These are phyloP conservation scores for Lynx canadensis DNA, from an alignment of 2,113 vertebrate genomes.

Conservation along the genomic window DNA sequence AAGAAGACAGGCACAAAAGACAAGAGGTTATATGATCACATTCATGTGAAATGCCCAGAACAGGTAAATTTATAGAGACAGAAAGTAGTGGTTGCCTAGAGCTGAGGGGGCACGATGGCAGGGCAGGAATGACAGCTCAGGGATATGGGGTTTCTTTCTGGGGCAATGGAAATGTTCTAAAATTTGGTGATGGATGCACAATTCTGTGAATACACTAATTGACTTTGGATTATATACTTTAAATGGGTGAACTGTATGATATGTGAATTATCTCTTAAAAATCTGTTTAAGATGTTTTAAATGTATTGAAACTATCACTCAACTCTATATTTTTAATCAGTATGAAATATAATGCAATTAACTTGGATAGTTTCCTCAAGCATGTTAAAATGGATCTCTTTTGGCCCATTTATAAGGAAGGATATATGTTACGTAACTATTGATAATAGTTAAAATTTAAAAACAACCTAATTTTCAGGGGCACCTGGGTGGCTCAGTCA, in stretches of 20 bases:
- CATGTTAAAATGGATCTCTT: not conserved
- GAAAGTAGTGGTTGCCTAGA: not conserved
- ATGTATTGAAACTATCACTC: not conserved
- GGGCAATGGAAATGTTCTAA: not conserved
- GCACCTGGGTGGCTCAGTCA: no score
- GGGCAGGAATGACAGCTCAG: not conserved
- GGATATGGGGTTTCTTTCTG: not conserved
- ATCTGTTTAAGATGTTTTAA: not conserved
- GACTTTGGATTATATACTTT: not conserved
- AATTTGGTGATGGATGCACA: not conserved
- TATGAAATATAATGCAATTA: not conserved
- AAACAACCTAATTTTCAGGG: no score
- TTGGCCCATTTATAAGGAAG: not conserved
- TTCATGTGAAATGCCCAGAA: not conserved
- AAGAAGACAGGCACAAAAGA: not conserved
- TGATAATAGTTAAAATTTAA: not conserved
- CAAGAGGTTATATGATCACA: not conserved
- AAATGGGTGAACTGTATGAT: not conserved
- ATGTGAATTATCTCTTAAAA: not conserved
- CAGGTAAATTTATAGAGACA: not conserved
- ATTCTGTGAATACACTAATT: not conserved
- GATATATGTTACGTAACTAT: not conserved
- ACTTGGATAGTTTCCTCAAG: not conserved
- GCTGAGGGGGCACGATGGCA: no score
- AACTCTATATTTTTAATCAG: not conserved